These are phyloP conservation scores for Drosophila ogumai DNA, from an alignment of 1,140 invertebrate genomes.

Conservation along the genomic window DNA sequence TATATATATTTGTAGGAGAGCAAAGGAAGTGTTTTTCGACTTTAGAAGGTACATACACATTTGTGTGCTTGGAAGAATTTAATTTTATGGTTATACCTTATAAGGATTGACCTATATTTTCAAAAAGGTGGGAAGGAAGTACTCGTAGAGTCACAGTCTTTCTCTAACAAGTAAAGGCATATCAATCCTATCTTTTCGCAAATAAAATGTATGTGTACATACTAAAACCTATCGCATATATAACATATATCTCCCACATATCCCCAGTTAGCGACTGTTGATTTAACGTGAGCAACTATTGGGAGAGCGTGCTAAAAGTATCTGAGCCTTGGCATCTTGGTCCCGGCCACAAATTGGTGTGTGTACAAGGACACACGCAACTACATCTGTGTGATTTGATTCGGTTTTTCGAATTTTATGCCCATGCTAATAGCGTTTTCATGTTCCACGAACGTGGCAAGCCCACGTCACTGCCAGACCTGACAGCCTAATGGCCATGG, in stretches of 20 bases:
- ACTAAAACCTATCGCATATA: neutral
- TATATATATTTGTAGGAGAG: constrained; percentile 15
- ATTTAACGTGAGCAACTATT: neutral
- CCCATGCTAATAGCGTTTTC: constrained; percentile 76
- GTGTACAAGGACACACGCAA: constrained; percentile 23
- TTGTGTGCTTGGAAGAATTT: neutral
- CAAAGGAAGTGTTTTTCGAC: neutral
- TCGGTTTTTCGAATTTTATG: constrained; percentile 65
- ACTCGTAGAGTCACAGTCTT: no score
- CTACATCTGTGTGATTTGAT: constrained; percentile 36
- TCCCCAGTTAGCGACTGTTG: neutral
- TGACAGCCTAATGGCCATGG: constrained; percentile 58
- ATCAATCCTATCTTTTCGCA: no score
- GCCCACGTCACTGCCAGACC: constrained; percentile 52
- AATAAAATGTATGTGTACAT: neutral
- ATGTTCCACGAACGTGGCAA: constrained; percentile 51
- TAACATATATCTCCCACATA: neutral
- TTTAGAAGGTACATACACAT: neutral
- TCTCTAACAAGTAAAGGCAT: no score
- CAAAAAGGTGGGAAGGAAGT: neutral
- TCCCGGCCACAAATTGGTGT: constrained; percentile 36
- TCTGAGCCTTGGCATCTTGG: constrained; percentile 45
- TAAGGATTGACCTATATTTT: neutral
- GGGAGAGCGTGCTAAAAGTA: neutral
- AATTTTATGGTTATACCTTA: neutral